Conservation (phyloP, 2,888 invertebrate species). For the Penaeus monodon region DNA sequence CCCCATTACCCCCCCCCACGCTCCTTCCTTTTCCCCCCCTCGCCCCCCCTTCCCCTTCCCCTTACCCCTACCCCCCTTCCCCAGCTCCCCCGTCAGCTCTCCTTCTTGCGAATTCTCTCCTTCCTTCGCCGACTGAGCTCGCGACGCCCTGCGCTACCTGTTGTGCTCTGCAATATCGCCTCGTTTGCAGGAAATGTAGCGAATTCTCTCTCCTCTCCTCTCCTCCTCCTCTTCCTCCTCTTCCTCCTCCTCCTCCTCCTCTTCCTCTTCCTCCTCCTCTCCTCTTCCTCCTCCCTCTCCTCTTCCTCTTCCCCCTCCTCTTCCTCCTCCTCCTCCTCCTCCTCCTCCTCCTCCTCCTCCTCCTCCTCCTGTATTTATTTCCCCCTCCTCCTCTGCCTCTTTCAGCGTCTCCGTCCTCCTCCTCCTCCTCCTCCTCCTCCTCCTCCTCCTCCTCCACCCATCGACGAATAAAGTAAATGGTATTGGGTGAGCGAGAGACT, state of each 20-base stretch:
- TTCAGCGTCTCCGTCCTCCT: not conserved
- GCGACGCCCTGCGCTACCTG: not conserved
- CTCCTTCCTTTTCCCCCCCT: not conserved
- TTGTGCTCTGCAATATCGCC: not conserved
- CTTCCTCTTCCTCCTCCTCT: not conserved
- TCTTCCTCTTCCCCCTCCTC: fast-evolving
- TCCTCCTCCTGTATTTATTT: not conserved
- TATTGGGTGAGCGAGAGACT: too few species aligned
- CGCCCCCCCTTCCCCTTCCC: not conserved
- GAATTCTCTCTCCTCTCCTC: not conserved
- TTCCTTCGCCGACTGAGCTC: not conserved
- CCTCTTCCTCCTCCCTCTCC: not conserved
- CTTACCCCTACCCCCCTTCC: not conserved
- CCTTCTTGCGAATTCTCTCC: not conserved
- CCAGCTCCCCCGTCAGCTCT: not conserved
- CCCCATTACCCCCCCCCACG: not conserved
- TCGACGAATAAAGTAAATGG: too few species aligned
- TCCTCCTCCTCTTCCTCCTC: not conserved
- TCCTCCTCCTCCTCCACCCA: too few species aligned
- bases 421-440: not conserved
- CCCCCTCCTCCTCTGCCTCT: not conserved
- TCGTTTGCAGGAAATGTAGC: too few species aligned
- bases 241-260: not conserved
- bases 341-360: not conserved
- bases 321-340: not conserved